These are phyloP conservation scores for Bellardia pandia DNA, from an alignment of 2,888 invertebrate species.

Conservation along the genomic window DNA sequence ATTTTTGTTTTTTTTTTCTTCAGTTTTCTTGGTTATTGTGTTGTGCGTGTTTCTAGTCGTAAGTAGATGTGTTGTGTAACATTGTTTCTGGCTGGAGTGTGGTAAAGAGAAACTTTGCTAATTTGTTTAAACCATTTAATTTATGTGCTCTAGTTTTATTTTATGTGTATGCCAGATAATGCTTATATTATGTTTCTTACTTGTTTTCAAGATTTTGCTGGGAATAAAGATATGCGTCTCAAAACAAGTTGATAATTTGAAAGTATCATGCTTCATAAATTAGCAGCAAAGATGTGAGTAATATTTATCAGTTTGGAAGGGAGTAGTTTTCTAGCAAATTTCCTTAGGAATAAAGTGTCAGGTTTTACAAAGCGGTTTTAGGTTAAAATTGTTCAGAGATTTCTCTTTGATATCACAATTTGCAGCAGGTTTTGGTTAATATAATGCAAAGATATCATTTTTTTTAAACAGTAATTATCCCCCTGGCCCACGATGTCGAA, in stretches of 20 bases:
- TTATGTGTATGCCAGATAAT: conserved; percentile 42
- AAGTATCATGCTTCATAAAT: conserved; percentile 50
- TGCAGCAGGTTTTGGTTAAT: no score
- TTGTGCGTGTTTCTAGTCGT: not conserved
- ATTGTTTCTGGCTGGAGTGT: conserved; percentile 27
- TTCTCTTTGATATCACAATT: no score
- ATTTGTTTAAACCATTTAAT: conserved; percentile 70
- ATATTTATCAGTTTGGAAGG: not conserved
- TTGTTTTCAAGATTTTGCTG: not conserved
- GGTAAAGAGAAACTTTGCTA: conserved; percentile 60
- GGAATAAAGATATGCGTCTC: not conserved
- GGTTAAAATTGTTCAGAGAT: no score
- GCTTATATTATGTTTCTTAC: not conserved
- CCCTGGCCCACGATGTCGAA: no score
- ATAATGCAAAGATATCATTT: no score
- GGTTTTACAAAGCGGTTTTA: no score
- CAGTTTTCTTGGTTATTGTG: conserved; percentile 1
- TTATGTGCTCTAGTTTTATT: conserved; percentile 64
- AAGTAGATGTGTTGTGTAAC: conserved; percentile 10
- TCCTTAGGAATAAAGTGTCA: not conserved
- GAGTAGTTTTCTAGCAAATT: not conserved
- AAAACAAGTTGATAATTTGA: conserved; percentile 43
- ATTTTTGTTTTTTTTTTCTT: not conserved
- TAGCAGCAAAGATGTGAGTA: not conserved
- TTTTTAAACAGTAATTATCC: no score